Conservation (phyloP, 2,113 vertebrate genomes). For the Fregata magnificens region DNA sequence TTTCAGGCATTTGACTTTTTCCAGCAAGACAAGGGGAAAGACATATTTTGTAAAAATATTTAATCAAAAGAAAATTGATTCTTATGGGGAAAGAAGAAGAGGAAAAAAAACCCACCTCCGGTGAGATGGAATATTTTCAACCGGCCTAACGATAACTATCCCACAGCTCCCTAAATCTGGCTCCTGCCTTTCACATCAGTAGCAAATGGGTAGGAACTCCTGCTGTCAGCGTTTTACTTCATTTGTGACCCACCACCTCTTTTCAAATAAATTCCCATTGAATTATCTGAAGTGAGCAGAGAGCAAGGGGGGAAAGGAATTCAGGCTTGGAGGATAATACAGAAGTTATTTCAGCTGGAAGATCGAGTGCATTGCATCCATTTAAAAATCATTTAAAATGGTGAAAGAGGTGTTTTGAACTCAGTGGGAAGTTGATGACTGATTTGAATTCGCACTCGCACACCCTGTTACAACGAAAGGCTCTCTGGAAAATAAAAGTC, state of each 20-base stretch:
- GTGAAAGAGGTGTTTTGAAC: constrained; percentile 1
- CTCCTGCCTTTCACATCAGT: background rate
- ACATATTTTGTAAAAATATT: background rate
- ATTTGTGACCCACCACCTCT: constrained; percentile 55
- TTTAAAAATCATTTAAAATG: constrained; percentile 57
- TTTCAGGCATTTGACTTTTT: background rate
- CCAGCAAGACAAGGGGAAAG: background rate
- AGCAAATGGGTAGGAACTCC: background rate
- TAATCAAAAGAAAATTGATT: background rate
- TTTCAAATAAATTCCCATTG: constrained; percentile 39
- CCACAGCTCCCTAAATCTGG: background rate
- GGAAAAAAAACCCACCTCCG: background rate
- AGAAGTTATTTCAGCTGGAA: constrained; percentile 50
- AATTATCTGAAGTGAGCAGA: constrained; percentile 42
- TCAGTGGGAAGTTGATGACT: constrained; percentile 43
- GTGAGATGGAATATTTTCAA: background rate
- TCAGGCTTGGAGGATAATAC: constrained; percentile 10
- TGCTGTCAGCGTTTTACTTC: constrained; percentile 37
- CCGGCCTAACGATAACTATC: background rate
- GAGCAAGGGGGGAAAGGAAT: background rate
- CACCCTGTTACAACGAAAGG: background rate
- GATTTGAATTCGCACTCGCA: background rate
- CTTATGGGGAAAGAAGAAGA: background rate
- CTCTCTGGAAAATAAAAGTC: background rate
- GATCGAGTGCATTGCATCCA: constrained; percentile 17